Evolutionary conservation across 37 sponge, comb jelly and placozoan genomes (phyloP), one percentile per base, ranked within the genome.

Genomic region (Oopsacas minuta): DNA sequence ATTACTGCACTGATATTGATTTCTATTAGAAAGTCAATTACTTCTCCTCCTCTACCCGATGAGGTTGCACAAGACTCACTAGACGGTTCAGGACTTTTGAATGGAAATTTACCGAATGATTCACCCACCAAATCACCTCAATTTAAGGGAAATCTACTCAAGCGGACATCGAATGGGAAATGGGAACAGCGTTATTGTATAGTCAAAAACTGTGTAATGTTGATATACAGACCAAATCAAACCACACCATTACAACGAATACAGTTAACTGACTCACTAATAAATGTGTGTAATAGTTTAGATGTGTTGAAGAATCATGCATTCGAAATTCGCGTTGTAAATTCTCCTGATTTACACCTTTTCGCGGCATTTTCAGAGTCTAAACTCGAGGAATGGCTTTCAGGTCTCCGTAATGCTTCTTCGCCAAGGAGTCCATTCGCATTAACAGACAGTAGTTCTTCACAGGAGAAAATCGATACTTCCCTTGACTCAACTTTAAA

Each of bases 151-250:
- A 61, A 61, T 61, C 22, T 61, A 25, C 75, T 61, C 75, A 61
- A 61, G 22, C 20, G 75, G 28, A 61, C 75, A 32, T 61, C 75
- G 1, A 61, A n/a, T 61, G 75, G 75, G 75, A 61, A 61, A 61
- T 61, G 75, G 75, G 75, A 61, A n/a, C 75, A 61, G 75, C 75
- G 75, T 61, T 61, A 61, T 61, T 61, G 75, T 61, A 61, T 61
- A 10, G 75, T 61, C 32, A 61, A 61, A 61, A 34, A 61, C 20
- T 25, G 75, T 61, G 22, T 61, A 25, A 61, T 61, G 75, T 61
- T 61, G 28, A 61, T n/a, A 10, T 61, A 61, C 28, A 61, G 30
- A n/a, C 28, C 75, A 25, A 61, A 61, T 12, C 75, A 61, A 12
- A n/a, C 75, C 1, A 61, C 75, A 61, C 75, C 75, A 25, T 34